Conservation (phyloP, 2,888 invertebrate species). For the Archips xylosteana region DNA sequence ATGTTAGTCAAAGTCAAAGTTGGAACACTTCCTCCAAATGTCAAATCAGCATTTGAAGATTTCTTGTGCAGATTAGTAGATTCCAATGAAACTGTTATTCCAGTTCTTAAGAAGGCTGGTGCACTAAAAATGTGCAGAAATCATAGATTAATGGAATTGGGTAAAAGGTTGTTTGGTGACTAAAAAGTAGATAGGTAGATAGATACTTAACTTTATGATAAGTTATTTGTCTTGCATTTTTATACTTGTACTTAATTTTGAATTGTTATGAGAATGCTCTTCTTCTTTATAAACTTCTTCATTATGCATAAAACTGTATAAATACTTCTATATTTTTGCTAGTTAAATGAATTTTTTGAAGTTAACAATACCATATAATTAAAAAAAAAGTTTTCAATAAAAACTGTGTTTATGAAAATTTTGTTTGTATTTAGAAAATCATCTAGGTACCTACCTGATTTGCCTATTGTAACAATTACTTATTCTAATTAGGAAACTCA, state of each 20-base stretch:
- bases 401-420: slow-evolving; percentile 18
- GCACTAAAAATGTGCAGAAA: slow-evolving; percentile 94
- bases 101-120: slow-evolving; percentile 92
- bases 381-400: slow-evolving; percentile 39
- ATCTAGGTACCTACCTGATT: neutral
- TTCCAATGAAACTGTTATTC: slow-evolving; percentile 90
- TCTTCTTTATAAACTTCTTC: slow-evolving; percentile 47
- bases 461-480: neutral
- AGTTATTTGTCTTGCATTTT: slow-evolving; percentile 39
- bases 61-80: slow-evolving; percentile 94
- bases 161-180: slow-evolving; percentile 95
- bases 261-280: slow-evolving; percentile 34
- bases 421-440: neutral
- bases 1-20: slow-evolving; percentile 93
- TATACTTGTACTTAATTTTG: slow-evolving; percentile 44
- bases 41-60: slow-evolving; percentile 96
- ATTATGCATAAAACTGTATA: slow-evolving; percentile 33
- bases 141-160: slow-evolving; percentile 95
- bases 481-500: neutral
- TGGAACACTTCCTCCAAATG: slow-evolving; percentile 92
- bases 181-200: slow-evolving; percentile 68
- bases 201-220: slow-evolving; percentile 17
- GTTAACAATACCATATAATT: slow-evolving; percentile 36
- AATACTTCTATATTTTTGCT: slow-evolving; percentile 35
- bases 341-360: slow-evolving; percentile 24